Base-by-base conservation (phyloP, 2,888 invertebrate species). In the Eudemis profundana region DNA sequence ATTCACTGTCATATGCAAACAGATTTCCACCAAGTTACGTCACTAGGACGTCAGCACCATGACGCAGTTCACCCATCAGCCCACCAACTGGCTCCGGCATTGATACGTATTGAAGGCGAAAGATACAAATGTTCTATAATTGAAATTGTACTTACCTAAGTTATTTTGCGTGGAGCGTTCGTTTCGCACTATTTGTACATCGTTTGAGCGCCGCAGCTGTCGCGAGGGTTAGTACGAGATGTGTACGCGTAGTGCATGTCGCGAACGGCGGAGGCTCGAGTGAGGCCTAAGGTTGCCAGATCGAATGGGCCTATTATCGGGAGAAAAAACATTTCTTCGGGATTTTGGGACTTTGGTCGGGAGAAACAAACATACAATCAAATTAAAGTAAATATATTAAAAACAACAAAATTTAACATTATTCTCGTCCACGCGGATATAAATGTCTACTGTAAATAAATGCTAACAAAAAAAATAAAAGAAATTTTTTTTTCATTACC, bases 201-300 rank as follows among this genome's bases (percentile, higher is more conserved):
- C 21, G 59, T 65, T 44, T 5, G 44, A 40, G 53, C 10, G 36
- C 27, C 33, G 33, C 21, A 57, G 56, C 17, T 40, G 49, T 47
- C 50, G 59, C 59, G 59, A 29, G 49, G 56, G 57, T 51, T 51
- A 46, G 65, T 38, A 56, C 71, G 74, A 72, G 77, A 73, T 69
- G 72, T 68, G 77, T 79, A 77, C 78, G 81, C 80, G 79, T 75
- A 73, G 78, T 82, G 81, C 85, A 84, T 82, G 73, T 77, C 84
- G 83, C 80, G 77, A 74, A 74, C 70, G 77, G 78, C 74, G 73
- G 73, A 74, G 75, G 72, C 76, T 71, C 71, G 71, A 21, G 74
- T 76, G 74, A 74, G 72, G 38, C 76, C 81, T n/a, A n/a, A n/a
- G n/a, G n/a, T n/a, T n/a, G n/a, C n/a, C n/a, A n/a, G n/a, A n/a